Conservation (phyloP, 2,888 invertebrate genomes). For the Eudemis profundana region DNA sequence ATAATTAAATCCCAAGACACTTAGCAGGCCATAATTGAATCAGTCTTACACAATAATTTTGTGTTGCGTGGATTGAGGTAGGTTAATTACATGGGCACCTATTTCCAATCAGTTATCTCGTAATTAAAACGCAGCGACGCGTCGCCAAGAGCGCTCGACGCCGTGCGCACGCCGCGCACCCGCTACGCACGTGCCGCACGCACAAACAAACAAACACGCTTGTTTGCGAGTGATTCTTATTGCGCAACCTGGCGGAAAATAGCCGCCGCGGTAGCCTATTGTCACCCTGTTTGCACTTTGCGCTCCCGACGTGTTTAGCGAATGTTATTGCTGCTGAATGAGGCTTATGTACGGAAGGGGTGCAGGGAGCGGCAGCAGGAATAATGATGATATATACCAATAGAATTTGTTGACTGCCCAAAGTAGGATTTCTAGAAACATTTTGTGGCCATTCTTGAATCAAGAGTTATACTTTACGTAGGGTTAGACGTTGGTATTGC, state of each 20-base stretch:
- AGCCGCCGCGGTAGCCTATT: background rate
- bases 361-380: background rate
- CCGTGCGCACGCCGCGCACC: conserved; percentile 2
- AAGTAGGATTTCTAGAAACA: too few relatives aligned
- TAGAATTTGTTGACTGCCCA: too few relatives aligned
- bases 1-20: too few relatives aligned
- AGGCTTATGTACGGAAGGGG: background rate
- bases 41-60: too few relatives aligned
- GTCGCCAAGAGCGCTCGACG: conserved; percentile 9
- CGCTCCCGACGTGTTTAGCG: conserved; percentile 12
- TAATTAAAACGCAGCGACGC: conserved; percentile 34
- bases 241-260: conserved; percentile 34
- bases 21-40: too few relatives aligned
- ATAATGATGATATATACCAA: background rate
- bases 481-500: too few relatives aligned
- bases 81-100: background rate
- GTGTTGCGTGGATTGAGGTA: too few relatives aligned
- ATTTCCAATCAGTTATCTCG: conserved; percentile 16
- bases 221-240: conserved; percentile 30
- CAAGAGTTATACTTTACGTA: too few relatives aligned
- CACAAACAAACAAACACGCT: conserved; percentile 34
- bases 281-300: conserved; percentile 1
- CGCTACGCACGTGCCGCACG: conserved; percentile 1
- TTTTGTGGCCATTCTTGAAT: too few relatives aligned
- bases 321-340: conserved; percentile 30